A percentile compares a stretch with the other conserved stretches of the same genome.
phyloP scores from a whole-genome alignment of 2,888 invertebrate genomes.

The Lochmaea crataegi region DNA sequence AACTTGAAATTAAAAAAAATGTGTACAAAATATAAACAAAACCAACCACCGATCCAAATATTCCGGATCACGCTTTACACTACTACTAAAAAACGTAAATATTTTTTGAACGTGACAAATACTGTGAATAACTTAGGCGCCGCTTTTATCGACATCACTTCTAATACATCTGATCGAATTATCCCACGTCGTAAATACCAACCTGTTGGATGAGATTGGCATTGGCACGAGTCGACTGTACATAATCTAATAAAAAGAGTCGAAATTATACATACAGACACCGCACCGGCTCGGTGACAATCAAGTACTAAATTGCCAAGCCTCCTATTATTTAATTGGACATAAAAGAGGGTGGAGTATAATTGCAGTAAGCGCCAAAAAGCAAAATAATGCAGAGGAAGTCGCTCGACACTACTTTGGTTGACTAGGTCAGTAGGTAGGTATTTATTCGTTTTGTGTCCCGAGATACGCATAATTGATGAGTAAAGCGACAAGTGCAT shows the following conservation, averaged over 20 bases:
- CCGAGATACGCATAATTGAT: conserved; percentile 36
- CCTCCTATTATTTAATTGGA: conserved; percentile 38
- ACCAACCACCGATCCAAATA: background rate
- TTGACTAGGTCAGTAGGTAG: conserved; percentile 41
- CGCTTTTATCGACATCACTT: conserved; percentile 8
- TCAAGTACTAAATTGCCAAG: conserved; percentile 27
- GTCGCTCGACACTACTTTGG: conserved; percentile 35
- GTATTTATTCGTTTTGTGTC: conserved; percentile 42
- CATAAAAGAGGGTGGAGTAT: conserved; percentile 38
- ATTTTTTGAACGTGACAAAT: background rate
- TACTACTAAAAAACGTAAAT: background rate
- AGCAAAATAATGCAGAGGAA: conserved; percentile 35
- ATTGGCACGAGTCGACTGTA: conserved; percentile 21
- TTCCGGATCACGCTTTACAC: background rate
- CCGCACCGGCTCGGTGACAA: background rate
- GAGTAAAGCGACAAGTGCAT: conserved; percentile 44
- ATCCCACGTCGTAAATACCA: conserved; percentile 25
- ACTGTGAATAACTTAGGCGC: conserved; percentile 1
- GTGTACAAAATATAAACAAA: background rate
- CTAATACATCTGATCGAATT: conserved; percentile 17
- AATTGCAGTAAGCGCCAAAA: conserved; percentile 35
- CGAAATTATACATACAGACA: conserved; percentile 25
- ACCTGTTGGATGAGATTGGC: conserved; percentile 36
- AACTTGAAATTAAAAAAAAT: too few relatives aligned
- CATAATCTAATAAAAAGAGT: conserved; percentile 29